Evolutionary conservation across 2,113 vertebrate genomes (phyloP), one percentile per base, ranked within the genome.

Genomic region (Ariopsis seemanni): DNA sequence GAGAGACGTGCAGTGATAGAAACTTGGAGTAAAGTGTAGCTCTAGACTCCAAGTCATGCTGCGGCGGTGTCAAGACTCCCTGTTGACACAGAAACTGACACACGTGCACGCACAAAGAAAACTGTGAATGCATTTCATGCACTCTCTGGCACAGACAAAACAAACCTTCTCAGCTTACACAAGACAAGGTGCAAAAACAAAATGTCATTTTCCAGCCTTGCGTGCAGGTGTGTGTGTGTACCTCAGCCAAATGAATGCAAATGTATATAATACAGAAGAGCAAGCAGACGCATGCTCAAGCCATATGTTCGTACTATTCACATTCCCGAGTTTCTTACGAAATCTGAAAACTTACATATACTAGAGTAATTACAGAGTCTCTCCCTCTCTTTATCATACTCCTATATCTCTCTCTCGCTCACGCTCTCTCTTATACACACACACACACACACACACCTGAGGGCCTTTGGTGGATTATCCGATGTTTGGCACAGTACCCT

Each of bases 381-480:
- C 12, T 65, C 58, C 2, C 48, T 65, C 30, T 30, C 48, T 65
- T 60, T 78, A 60, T 63, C 48, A 6, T 30, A 48, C 30, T 22
- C 34, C 57, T 22, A 60, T 30, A 30, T 30, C 30, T 82, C 18
- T 82, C 30, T 25, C 18, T 34, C 30, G 2, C 27, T 79, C 75
- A 79, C 15, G n/a, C 52, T 62, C 30, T 22, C 62, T 57, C 25
- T 4, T 55, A 79, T 83, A 89, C 74, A 81, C 80, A 85, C 86
- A 87, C 82, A 88, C 80, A 90, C 90, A 88, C 90, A 90, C 89
- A 91, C 67, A 92, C 91, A 94, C 93, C 92, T 89, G 88, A 93
- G 92, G 92, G 92, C 92, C 91, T 90, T 82, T 89, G 92, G 87
- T 93, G 93, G 93, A 95, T 95, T 95, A 94, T 92, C 85, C 88